phyloP scores from a whole-genome alignment of 2,888 invertebrate species.

The Endotricha flammealis region DNA sequence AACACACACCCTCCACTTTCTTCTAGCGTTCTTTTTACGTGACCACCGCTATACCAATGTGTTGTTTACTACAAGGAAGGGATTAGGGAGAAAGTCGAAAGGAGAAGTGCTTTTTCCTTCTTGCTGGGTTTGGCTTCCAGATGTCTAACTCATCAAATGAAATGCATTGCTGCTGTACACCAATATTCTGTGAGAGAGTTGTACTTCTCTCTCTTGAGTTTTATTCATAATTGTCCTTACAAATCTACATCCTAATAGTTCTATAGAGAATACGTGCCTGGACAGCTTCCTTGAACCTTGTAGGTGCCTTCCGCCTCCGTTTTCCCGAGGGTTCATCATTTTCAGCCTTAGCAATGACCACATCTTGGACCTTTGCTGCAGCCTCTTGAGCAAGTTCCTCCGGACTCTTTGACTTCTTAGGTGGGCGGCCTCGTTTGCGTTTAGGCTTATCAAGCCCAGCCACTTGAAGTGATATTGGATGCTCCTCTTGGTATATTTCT shows the following conservation, averaged over 20 bases:
- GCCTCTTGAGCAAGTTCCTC: conserved; percentile 49
- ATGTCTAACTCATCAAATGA: no score
- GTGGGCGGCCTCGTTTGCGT: conserved; percentile 84
- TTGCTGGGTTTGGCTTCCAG: no score
- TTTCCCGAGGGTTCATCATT: conserved; percentile 75
- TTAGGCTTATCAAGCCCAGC: conserved; percentile 82
- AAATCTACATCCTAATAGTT: not conserved
- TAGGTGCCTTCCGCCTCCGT: conserved; percentile 82
- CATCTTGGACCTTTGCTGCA: conserved; percentile 31
- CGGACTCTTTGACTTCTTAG: conserved; percentile 71
- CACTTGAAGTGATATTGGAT: conserved; percentile 80
- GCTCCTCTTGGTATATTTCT: conserved; percentile 81
- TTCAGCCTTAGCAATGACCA: conserved; percentile 26
- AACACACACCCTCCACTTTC: no score
- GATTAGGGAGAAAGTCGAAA: no score
- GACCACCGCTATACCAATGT: no score
- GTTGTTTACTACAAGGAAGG: no score
- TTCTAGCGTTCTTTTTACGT: no score
- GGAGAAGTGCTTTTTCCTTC: no score
- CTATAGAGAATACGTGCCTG: conserved; percentile 54
- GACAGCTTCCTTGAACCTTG: conserved; percentile 78
- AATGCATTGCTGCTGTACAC: no score
- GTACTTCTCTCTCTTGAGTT: no score
- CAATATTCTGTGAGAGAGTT: no score
- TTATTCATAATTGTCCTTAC: no score